phyloP scores from a whole-genome alignment of 1,140 invertebrate species.

The Phortica variegata region DNA sequence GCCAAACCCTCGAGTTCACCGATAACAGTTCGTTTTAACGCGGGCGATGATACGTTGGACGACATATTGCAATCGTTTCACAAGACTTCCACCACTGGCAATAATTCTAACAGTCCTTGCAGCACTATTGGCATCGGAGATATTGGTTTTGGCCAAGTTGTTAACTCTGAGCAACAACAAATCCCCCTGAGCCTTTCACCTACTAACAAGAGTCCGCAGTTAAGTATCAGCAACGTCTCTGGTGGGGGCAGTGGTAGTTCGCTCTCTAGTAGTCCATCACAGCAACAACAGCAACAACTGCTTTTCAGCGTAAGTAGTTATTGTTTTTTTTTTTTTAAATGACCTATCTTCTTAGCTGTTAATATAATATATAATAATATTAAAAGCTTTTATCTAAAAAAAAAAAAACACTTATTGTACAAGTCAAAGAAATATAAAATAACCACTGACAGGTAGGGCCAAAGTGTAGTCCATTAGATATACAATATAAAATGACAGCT shows the following conservation, averaged over 20 bases:
- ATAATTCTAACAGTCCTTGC: slow-evolving; percentile 22
- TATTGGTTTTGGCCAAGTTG: slow-evolving; percentile 36
- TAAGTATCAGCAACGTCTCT: slow-evolving; percentile 20
- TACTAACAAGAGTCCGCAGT: slow-evolving; percentile 4
- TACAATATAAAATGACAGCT: no score
- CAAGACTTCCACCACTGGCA: slow-evolving; percentile 25
- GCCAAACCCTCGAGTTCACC: slow-evolving; percentile 42
- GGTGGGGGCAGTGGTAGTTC: slow-evolving; percentile 32
- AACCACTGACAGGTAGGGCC: no score
- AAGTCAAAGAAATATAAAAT: not conserved
- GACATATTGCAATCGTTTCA: slow-evolving; percentile 52
- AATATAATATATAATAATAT: not conserved
- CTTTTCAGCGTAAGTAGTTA: slow-evolving; percentile 44
- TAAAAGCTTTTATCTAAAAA: not conserved
- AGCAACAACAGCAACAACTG: slow-evolving; percentile 31
- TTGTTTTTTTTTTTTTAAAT: no score
- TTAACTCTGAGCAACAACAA: slow-evolving; percentile 38
- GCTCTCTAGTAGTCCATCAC: slow-evolving; percentile 47
- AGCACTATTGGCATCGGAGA: slow-evolving; percentile 29
- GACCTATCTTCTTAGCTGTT: no score
- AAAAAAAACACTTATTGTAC: not conserved
- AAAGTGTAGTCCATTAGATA: no score
- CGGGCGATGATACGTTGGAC: slow-evolving; percentile 51
- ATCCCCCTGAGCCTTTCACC: not conserved
- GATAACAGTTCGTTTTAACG: slow-evolving; percentile 51